These are phyloP conservation scores for Pogoniulus pusillus DNA, from an alignment of 2,797 vertebrate genomes.

Conservation along the genomic window DNA sequence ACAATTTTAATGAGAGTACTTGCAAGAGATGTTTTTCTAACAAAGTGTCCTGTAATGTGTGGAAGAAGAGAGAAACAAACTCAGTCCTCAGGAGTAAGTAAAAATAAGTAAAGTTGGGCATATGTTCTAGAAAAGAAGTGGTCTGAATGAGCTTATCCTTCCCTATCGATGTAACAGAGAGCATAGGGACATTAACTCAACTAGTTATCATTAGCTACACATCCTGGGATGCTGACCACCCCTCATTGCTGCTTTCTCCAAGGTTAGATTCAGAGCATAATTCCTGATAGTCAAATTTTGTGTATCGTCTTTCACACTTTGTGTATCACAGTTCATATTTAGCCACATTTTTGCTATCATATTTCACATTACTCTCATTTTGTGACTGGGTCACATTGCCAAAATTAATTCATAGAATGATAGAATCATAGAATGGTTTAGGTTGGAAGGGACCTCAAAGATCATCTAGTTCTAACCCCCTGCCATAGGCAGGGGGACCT, in stretches of 20 bases:
- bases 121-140: neutral
- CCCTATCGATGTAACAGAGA: neutral
- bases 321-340: neutral
- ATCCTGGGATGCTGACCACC: neutral
- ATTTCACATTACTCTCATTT: slow-evolving; percentile 23
- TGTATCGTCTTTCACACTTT: neutral
- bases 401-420: too few species aligned
- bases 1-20: neutral
- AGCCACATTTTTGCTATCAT: neutral
- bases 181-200: neutral
- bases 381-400: neutral
- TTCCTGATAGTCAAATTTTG: neutral
- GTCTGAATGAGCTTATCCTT: neutral
- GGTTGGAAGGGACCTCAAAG: too few species aligned
- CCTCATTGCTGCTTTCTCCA: neutral
- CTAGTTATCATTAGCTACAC: neutral
- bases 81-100: neutral
- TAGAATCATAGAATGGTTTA: too few species aligned
- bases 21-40: neutral
- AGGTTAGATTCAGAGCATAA: neutral
- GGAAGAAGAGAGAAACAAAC: neutral
- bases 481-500: too few species aligned
- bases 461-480: too few species aligned
- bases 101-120: neutral
- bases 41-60: neutral